Conservation (phyloP, 2,888 invertebrate genomes). For the Pollenia griseotomentosa region DNA sequence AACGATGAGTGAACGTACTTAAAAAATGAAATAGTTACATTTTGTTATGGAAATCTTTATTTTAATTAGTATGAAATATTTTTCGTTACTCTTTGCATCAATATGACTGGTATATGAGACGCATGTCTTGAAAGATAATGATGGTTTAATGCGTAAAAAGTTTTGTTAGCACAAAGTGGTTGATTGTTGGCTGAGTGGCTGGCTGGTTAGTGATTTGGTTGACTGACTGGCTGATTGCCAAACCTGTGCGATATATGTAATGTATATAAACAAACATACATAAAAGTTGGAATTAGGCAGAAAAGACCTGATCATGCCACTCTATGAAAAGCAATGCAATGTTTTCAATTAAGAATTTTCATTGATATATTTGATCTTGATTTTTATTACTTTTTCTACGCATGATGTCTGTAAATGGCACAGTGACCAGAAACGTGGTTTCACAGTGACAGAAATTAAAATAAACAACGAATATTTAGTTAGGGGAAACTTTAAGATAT, state of each 20-base stretch:
- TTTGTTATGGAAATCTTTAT: too few species aligned
- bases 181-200: conserved; percentile 38
- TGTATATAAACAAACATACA: too few species aligned
- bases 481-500: too few species aligned
- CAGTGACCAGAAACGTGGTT: background rate
- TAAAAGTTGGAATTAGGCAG: conserved; percentile 2
- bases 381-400: conserved; percentile 12
- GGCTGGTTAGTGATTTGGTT: conserved; percentile 20
- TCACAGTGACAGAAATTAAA: too few species aligned
- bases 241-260: conserved; percentile 14
- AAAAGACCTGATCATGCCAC: background rate
- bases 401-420: background rate
- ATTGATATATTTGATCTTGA: background rate
- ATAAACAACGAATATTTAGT: too few species aligned
- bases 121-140: conserved; percentile 23
- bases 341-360: conserved; percentile 22
- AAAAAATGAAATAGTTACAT: too few species aligned
- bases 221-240: conserved; percentile 39
- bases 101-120: conserved; percentile 5
- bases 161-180: conserved; percentile 45
- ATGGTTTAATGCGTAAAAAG: conserved; percentile 49
- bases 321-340: conserved; percentile 6
- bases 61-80: background rate
- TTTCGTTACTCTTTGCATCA: conserved; percentile 7
- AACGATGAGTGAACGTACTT: too few species aligned